phyloP scores from a whole-genome alignment of 1,140 invertebrate genomes.

The Trinorchestia longiramus region DNA sequence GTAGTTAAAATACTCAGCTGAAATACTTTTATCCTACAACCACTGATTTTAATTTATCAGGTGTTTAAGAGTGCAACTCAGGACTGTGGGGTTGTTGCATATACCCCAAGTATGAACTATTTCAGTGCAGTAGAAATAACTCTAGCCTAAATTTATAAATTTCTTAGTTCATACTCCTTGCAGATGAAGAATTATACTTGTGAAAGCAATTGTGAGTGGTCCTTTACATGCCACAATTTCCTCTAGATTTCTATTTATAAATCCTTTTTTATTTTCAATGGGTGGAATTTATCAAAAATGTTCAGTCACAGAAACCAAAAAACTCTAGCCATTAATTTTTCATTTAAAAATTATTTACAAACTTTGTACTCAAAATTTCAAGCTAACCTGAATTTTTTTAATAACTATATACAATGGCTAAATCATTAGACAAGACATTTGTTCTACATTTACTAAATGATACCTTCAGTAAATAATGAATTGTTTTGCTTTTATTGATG shows the following conservation, averaged over 20 bases:
- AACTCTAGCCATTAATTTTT: too few relatives aligned
- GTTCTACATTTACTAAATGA: not conserved
- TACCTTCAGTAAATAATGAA: not conserved
- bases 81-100: slow-evolving; percentile 44
- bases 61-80: not conserved
- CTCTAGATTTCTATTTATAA: too few relatives aligned
- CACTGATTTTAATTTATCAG: not conserved
- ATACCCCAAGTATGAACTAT: slow-evolving; percentile 30
- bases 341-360: too few relatives aligned
- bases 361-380: too few relatives aligned
- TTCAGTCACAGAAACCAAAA: too few relatives aligned
- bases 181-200: not conserved
- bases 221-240: too few relatives aligned
- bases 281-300: too few relatives aligned
- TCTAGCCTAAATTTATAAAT: not conserved
- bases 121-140: not conserved
- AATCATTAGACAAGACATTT: too few relatives aligned
- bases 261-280: too few relatives aligned
- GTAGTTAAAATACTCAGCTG: too few relatives aligned
- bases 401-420: too few relatives aligned
- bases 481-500: not conserved
- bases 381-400: too few relatives aligned
- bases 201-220: not conserved
- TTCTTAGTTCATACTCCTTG: slow-evolving; percentile 21
- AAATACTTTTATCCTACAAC: not conserved